A percentile compares a stretch with the other conserved stretches of the same genome.
phyloP scores from a whole-genome alignment of 2,888 invertebrate genomes.

The Tachina fera region DNA sequence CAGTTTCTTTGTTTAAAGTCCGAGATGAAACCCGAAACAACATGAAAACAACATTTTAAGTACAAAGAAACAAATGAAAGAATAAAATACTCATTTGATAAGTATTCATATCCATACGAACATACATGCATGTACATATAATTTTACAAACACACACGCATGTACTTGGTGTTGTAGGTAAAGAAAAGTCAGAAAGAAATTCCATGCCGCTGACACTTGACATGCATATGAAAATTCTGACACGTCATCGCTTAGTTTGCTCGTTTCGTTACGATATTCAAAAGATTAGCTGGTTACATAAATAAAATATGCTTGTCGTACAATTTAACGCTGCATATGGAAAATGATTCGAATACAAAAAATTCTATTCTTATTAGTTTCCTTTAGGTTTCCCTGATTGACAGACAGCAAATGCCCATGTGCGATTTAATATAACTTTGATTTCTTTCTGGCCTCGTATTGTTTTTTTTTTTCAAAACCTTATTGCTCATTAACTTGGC shows the following conservation, averaged over 20 bases:
- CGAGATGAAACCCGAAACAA: conserved; percentile 71
- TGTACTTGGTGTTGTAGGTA: not conserved
- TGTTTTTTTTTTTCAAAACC: not conserved
- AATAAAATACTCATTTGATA: conserved; percentile 27
- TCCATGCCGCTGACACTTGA: conserved; percentile 78
- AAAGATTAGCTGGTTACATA: conserved; percentile 33
- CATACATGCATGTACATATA: not conserved
- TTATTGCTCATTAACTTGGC: not conserved
- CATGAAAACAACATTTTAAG: conserved; percentile 72
- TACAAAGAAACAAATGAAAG: conserved; percentile 14
- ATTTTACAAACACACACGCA: not conserved
- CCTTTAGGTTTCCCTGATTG: conserved; percentile 31
- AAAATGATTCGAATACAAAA: not conserved
- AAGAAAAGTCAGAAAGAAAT: conserved; percentile 42
- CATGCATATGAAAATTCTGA: conserved; percentile 83
- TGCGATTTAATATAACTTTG: conserved; percentile 27
- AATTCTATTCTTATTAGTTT: not conserved
- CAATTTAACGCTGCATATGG: conserved; percentile 49
- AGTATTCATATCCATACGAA: conserved; percentile 3
- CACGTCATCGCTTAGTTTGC: conserved; percentile 80
- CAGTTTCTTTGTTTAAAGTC: conserved; percentile 68
- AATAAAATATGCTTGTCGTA: conserved; percentile 1
- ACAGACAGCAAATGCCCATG: conserved; percentile 37
- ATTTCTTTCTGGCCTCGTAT: not conserved
- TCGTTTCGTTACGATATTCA: conserved; percentile 44